Percentiles rank a stretch among this genome's conserved stretches.
These are phyloP conservation scores for Caenorhabditis angaria DNA, from an alignment of 2,888 invertebrate genomes.

Conservation along the genomic window DNA sequence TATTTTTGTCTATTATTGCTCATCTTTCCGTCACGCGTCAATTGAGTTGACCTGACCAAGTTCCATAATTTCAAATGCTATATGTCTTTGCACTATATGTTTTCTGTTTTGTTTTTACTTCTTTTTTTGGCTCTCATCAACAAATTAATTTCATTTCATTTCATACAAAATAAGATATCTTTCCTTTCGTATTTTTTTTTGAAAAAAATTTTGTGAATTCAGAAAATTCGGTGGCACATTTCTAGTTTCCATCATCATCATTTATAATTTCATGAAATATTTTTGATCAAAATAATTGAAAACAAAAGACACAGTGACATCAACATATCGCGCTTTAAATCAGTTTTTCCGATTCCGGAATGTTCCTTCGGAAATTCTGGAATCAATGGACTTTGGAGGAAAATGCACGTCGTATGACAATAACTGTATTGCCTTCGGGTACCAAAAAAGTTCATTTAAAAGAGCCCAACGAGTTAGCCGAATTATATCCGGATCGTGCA, in stretches of 20 bases:
- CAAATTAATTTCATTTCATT: not conserved
- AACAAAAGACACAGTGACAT: not conserved
- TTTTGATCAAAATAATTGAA: not conserved
- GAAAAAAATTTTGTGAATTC: not conserved
- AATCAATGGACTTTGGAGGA: constrained; percentile 68
- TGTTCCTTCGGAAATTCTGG: constrained; percentile 70
- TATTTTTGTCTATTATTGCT: too few relatives aligned
- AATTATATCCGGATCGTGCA: constrained; percentile 46
- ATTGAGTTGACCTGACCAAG: not conserved
- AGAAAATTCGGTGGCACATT: constrained; percentile 4
- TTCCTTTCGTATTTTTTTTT: not conserved
- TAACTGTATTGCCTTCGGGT: constrained; percentile 60
- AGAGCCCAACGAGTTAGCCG: constrained; percentile 46
- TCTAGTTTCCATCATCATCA: not conserved
- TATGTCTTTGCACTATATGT: not conserved
- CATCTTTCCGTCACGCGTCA: not conserved
- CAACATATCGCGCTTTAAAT: not conserved
- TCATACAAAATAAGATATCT: not conserved
- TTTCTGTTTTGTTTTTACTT: not conserved
- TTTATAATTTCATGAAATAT: not conserved
- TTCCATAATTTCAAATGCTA: not conserved
- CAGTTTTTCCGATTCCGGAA: constrained; percentile 16
- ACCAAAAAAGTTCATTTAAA: constrained; percentile 61
- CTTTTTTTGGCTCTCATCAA: too few relatives aligned
- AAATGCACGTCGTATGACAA: constrained; percentile 63